phyloP scores from a whole-genome alignment of 2,113 vertebrate genomes.

The Petrocephalus microphthalmus region DNA sequence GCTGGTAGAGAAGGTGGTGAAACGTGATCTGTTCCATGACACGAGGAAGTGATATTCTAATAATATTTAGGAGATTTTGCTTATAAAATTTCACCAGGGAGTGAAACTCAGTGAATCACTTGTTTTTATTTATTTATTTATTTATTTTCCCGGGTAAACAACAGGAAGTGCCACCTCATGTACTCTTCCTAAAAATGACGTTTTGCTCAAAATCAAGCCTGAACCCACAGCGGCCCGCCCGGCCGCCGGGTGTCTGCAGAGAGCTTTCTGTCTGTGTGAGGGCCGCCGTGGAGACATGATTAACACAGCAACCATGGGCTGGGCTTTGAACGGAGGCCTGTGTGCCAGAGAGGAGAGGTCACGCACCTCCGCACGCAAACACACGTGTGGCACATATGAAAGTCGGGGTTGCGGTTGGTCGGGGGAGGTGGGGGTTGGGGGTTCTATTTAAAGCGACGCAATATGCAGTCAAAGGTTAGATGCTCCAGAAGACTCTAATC shows the following conservation, averaged over 20 bases:
- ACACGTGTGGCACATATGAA: constrained; percentile 5
- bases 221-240: not conserved
- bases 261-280: not conserved
- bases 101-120: no score
- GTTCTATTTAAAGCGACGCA: constrained; percentile 8
- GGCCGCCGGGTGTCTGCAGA: not conserved
- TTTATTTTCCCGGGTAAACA: not conserved
- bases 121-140: not conserved
- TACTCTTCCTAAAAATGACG: not conserved
- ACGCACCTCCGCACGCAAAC: not conserved
- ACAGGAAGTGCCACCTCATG: not conserved
- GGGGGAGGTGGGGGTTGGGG: not conserved
- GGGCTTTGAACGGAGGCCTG: not conserved
- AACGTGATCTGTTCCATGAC: not conserved
- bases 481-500: constrained; percentile 64
- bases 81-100: not conserved
- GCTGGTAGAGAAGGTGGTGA: no score
- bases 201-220: not conserved
- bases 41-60: not conserved
- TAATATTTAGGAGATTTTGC: not conserved
- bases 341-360: constrained; percentile 1
- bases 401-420: not conserved
- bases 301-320: not conserved
- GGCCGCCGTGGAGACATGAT: not conserved
- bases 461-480: constrained; percentile 61